Conservation (phyloP, 2,888 invertebrate genomes). For the Agonopterix arenella region DNA sequence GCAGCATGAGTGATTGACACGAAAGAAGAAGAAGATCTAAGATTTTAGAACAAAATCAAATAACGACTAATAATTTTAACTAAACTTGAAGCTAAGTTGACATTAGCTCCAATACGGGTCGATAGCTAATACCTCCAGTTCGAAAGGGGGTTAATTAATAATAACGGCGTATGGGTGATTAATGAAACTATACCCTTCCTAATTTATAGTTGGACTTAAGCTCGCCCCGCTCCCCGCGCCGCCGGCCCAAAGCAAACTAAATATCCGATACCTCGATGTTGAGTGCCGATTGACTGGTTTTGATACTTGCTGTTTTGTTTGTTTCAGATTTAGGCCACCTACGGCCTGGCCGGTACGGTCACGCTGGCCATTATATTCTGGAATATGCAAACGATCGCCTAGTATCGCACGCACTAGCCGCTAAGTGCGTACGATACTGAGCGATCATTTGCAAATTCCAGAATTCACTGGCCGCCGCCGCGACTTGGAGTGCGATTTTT, state of each 20-base stretch:
- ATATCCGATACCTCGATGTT: constrained; percentile 75
- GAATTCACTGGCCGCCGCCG: too few species aligned
- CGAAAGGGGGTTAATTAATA: constrained; percentile 75
- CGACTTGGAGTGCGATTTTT: too few species aligned
- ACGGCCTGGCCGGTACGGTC: too few species aligned
- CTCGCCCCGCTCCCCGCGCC: constrained; percentile 51
- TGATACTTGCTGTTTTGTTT: constrained; percentile 31
- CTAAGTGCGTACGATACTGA: too few species aligned
- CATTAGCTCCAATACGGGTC: constrained; percentile 48
- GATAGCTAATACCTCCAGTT: constrained; percentile 70
- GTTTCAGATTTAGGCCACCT: too few species aligned
- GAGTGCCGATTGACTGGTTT: constrained; percentile 28
- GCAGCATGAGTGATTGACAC: too few species aligned
- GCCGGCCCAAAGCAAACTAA: constrained; percentile 74
- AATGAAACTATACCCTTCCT: constrained; percentile 77
- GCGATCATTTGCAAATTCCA: too few species aligned
- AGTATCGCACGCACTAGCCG: too few species aligned
- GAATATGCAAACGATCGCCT: too few species aligned
- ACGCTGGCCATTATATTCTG: too few species aligned
- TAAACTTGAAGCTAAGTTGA: constrained; percentile 37
- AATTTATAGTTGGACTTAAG: constrained; percentile 78
- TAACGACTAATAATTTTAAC: constrained; percentile 23
- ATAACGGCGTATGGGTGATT: constrained; percentile 77
- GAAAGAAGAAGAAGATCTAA: too few species aligned
- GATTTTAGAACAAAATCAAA: constrained; percentile 14